Conservation (phyloP, 2,888 invertebrate genomes). For the Cylindroiulus punctatus region DNA sequence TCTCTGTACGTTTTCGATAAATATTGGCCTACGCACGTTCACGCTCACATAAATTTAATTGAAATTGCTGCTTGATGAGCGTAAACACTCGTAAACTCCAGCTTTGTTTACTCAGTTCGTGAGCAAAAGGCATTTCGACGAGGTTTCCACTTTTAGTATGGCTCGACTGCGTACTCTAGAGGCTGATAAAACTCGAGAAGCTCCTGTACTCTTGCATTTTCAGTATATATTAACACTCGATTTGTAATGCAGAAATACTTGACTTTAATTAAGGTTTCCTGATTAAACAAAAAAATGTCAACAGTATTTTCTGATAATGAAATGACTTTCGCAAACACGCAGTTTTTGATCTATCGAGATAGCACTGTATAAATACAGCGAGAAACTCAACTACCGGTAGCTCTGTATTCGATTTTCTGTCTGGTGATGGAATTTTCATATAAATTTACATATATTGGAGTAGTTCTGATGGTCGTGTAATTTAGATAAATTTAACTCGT, state of each 20-base stretch:
- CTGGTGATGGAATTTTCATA: not conserved
- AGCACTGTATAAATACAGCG: no score
- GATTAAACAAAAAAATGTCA: constrained; percentile 32
- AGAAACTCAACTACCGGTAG: no score
- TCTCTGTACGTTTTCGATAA: constrained; percentile 1
- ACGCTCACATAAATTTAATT: constrained; percentile 1
- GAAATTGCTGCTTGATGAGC: constrained; percentile 39
- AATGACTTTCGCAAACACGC: not conserved
- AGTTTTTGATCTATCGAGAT: not conserved
- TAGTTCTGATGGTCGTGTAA: not conserved
- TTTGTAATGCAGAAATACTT: constrained; percentile 3
- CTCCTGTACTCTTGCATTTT: not conserved
- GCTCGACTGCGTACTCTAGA: not conserved
- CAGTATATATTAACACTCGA: constrained; percentile 40
- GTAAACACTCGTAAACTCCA: constrained; percentile 24
- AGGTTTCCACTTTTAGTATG: not conserved
- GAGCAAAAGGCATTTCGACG: not conserved
- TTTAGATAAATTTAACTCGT: not conserved
- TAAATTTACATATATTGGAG: not conserved
- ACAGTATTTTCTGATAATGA: constrained; percentile 6
- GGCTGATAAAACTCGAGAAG: not conserved
- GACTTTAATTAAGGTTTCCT: constrained; percentile 28
- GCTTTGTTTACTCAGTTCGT: not conserved
- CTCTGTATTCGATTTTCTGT: not conserved
- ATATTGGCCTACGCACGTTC: not conserved